Evolutionary conservation across 2,113 vertebrate species (phyloP).

Genomic region (Epinephelus cyanopodus): DNA sequence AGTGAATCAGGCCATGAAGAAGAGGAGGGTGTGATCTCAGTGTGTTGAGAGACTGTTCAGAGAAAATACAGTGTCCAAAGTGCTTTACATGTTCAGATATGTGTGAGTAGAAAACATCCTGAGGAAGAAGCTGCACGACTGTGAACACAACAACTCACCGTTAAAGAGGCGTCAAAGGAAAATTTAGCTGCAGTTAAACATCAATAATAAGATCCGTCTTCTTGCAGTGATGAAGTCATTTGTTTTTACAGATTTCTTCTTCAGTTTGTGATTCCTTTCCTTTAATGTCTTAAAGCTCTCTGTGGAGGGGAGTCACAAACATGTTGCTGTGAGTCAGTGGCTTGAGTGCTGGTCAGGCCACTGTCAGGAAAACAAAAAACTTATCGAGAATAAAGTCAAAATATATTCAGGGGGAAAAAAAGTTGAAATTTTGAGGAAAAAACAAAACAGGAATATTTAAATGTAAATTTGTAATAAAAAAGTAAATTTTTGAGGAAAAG

Average conservation of each 20-base stretch:
- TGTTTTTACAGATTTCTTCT: background rate
- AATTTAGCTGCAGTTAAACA: background rate
- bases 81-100: conserved; percentile 1
- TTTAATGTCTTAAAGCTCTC: too few relatives aligned
- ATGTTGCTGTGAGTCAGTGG: background rate
- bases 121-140: conserved; percentile 26
- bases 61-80: conserved; percentile 17
- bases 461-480: too few relatives aligned
- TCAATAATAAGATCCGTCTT: too few relatives aligned
- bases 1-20: too few relatives aligned
- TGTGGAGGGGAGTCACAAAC: background rate
- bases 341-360: background rate
- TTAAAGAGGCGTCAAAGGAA: too few relatives aligned
- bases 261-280: too few relatives aligned
- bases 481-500: too few relatives aligned
- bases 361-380: background rate
- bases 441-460: too few relatives aligned
- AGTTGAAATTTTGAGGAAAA: too few relatives aligned
- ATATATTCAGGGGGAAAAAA: too few relatives aligned
- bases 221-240: background rate
- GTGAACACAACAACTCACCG: background rate
- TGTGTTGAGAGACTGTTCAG: background rate
- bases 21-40: background rate
- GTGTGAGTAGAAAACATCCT: conserved; percentile 34
- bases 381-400: too few relatives aligned